Evolutionary conservation across 1,140 invertebrate species (phyloP), one percentile per base, ranked within the genome.

Genomic region (Callitettix versicolor): DNA sequence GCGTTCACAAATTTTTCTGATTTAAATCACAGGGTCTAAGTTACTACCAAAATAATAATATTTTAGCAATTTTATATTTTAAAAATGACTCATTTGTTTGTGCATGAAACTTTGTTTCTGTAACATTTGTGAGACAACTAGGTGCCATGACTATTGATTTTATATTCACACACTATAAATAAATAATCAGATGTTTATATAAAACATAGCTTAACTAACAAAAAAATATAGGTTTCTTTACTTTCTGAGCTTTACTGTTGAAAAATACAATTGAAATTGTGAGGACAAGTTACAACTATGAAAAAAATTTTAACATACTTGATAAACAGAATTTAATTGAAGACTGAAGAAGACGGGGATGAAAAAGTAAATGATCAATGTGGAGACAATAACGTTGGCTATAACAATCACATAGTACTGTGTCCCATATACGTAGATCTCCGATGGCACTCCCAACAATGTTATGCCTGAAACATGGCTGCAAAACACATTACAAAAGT

Each of bases 381-480:
- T 64, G 42, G 76, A 76, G 9, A 81, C 76, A 6, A 86, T 62
- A 21, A 82, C 62, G 36, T 81, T 76, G 6, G 77, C 75, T n/a
- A 86, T 64, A 20, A 77, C 71, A 3, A 78, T 76, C 3, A 78
- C 69, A 61, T 76, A 76, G 60, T 84, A 86, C 60, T 83, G 76
- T 1, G 80, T 80, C 1, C 86, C 86, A 62, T 79, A 80, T 9
- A 73, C 65, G 59, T 91, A 91, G 46, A 89, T 79, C 64, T 92
- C 88, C 0, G 86, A 78, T 0, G 88, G 88, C 30, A 85, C 76
- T 7, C 85, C 86, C 0, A 91, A 72, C 3, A 91, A 64, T 0
- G 85, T 85, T 18, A 90, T 81, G 38, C 86, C 86, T 17, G 87
- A 90, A 63, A 88, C 73, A 62, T 86, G 86, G 65, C 84, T 88